A percentile compares a stretch with the other conserved stretches of the same genome.
phyloP scores from a whole-genome alignment of 2,797 vertebrate species.

The Tokudaia muenninki region DNA sequence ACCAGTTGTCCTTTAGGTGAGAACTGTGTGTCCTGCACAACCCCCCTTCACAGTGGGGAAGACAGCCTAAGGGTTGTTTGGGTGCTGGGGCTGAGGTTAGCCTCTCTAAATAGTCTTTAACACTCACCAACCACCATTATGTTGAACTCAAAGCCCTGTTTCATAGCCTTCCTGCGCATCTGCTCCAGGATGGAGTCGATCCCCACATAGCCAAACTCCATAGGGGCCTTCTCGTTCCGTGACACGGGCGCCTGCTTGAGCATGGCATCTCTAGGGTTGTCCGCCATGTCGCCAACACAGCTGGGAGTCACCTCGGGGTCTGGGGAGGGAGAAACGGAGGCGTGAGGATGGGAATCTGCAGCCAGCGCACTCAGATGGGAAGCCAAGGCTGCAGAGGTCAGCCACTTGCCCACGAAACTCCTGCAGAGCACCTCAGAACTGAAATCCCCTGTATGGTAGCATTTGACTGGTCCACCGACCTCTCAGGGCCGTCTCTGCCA shows the following conservation, averaged over 20 bases:
- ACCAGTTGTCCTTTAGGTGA: fast-evolving
- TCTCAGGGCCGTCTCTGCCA: background rate
- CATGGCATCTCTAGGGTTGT: constrained; percentile 89
- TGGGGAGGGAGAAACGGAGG: background rate
- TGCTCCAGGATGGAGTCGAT: constrained; percentile 98
- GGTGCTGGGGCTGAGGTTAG: background rate
- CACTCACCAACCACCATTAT: constrained; percentile 99
- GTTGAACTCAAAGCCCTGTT: constrained; percentile 98
- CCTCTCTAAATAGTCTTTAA: background rate
- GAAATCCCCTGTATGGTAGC: fast-evolving
- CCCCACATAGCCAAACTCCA: constrained; percentile 96
- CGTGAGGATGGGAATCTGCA: fast-evolving
- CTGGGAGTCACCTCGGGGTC: constrained; percentile 86
- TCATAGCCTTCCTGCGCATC: constrained; percentile 98
- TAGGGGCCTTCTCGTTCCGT: constrained; percentile 90
- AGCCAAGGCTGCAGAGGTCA: background rate
- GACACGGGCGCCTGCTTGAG: constrained; percentile 85
- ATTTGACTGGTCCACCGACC: background rate
- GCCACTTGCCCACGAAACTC: background rate
- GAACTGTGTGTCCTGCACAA: too few species aligned
- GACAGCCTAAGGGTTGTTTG: background rate
- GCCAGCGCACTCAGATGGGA: background rate
- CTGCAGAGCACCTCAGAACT: background rate
- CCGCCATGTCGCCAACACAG: constrained; percentile 93
- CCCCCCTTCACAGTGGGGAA: background rate